These are phyloP conservation scores for Drosophila paranaensis DNA, from an alignment of 2,888 invertebrate species.

Conservation along the genomic window DNA sequence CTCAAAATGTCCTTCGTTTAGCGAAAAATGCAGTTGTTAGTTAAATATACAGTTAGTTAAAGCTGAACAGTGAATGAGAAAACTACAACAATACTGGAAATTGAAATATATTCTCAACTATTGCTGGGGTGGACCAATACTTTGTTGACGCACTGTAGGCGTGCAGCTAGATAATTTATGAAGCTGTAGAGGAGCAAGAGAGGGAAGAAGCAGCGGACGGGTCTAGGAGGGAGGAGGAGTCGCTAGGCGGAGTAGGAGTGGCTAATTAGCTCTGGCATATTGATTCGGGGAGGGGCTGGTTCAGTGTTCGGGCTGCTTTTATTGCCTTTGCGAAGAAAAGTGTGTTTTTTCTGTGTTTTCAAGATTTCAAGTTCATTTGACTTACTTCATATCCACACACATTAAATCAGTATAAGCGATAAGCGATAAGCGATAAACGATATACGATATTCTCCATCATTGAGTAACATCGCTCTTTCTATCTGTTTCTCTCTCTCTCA, in stretches of 20 bases:
- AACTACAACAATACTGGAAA: background rate
- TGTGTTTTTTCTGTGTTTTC: conserved; percentile 5
- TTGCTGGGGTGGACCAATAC: background rate
- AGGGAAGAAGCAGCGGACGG: background rate
- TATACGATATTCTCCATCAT: conserved; percentile 20
- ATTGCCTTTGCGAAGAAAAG: conserved; percentile 17
- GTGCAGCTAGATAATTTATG: conserved; percentile 1
- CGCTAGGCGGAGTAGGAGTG: background rate
- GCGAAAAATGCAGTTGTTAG: background rate
- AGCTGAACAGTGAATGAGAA: no score
- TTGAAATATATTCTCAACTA: background rate
- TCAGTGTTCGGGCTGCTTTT: conserved; percentile 32
- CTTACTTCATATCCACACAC: conserved; percentile 43
- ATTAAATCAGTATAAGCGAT: conserved; percentile 29
- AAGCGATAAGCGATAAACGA: conserved; percentile 6
- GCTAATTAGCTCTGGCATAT: background rate
- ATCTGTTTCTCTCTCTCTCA: background rate
- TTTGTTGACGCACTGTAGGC: background rate
- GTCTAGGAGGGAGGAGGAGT: no score
- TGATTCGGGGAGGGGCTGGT: conserved; percentile 15
- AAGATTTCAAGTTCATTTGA: conserved; percentile 31
- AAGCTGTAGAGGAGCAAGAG: background rate
- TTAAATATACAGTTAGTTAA: background rate
- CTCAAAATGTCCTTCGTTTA: background rate
- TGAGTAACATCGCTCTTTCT: conserved; percentile 34